A percentile compares a stretch with the other conserved stretches of the same genome.
Evolutionary conservation across 37 sponge, comb jelly and placozoan species (phyloP).

Genomic region (Halichondria panicea): DNA sequence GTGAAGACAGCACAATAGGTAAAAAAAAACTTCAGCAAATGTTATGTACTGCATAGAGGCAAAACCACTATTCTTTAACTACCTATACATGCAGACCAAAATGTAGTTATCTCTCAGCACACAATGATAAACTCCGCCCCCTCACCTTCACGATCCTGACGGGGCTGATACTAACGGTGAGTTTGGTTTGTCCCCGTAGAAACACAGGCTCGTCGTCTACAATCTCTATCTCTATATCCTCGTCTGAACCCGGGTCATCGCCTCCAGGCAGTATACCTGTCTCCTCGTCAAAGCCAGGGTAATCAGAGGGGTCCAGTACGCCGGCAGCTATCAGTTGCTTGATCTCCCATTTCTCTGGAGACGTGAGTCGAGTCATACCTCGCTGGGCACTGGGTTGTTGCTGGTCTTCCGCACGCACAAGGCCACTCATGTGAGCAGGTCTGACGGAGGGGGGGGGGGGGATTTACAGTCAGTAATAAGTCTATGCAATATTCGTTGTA

Average conservation of each 20-base stretch:
- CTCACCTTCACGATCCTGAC: slow-evolving; percentile 93
- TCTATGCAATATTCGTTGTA: not conserved
- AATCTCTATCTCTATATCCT: slow-evolving; percentile 86
- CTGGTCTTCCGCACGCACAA: slow-evolving; percentile 10
- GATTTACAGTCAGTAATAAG: not conserved
- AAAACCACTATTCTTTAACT: not conserved
- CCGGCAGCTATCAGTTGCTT: slow-evolving; percentile 97
- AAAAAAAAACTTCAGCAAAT: too few relatives aligned
- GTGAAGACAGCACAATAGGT: not conserved
- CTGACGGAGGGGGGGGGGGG: slow-evolving; percentile 9
- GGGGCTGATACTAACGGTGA: slow-evolving; percentile 79
- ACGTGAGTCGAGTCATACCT: slow-evolving; percentile 73
- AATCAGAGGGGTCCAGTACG: slow-evolving; percentile 88
- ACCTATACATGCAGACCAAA: not conserved
- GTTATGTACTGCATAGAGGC: too few relatives aligned
- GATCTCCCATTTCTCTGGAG: slow-evolving; percentile 99
- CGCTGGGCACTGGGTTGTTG: slow-evolving; percentile 7
- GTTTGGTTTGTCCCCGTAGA: slow-evolving; percentile 88
- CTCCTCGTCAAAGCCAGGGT: slow-evolving; percentile 94
- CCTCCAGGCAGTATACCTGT: slow-evolving; percentile 71
- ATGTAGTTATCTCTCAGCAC: not conserved
- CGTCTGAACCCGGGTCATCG: slow-evolving; percentile 81
- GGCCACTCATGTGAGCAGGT: slow-evolving; percentile 30
- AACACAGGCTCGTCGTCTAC: slow-evolving; percentile 95
- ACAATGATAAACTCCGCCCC: not conserved